Base-by-base conservation (phyloP, 2,797 vertebrate genomes). In the Xerus rutilus region DNA sequence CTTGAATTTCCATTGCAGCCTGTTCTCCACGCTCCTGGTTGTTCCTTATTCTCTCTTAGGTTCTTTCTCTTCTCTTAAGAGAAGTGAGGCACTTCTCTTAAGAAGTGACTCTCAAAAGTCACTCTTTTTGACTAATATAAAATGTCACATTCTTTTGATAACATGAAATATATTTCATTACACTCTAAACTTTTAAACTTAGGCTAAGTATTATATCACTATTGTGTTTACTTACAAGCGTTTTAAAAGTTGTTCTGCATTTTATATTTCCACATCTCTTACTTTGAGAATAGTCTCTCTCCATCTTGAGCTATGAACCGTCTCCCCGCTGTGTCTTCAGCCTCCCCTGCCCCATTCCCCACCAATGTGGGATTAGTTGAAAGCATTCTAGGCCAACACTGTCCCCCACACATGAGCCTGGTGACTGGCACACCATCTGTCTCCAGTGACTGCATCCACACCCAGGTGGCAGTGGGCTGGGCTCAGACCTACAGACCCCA, bases 171-270 rank as follows among this genome's bases (percentile, higher is more conserved):
- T 43, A 70, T 70, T 54, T 95, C 30, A 91, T 79, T 86, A 54
- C 39, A 82, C 43, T 25, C 20, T 91, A 77, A 30, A 91, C 54
- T 65, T 93, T 93, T 65, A 85, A 94, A 49, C 32, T 9, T n/a
- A 17, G 79, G n/a, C 30, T 70, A 17, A 94, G 67, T 92, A 74
- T 47, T 89, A 14, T 72, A 67, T 78, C 28, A 78, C 39, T 43
- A 62, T 83, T 94, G 14, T 86, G 21, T 78, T 90, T 94, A 23
- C 35, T 92, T 95, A 57, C 47, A 93, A 92, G 87, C 8, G 67
- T 43, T 92, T 86, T 84, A 57, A 62, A 90, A 87, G 30, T 78
- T 93, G 39, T 89, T 72, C 25, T 52, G 47, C 90, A 76, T 72
- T 69, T 93, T 90, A 79, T 43, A 84, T 79, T 57, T 1, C 32